Conservation (phyloP, 1,140 invertebrate species). For the Oreohelix idahoensis region DNA sequence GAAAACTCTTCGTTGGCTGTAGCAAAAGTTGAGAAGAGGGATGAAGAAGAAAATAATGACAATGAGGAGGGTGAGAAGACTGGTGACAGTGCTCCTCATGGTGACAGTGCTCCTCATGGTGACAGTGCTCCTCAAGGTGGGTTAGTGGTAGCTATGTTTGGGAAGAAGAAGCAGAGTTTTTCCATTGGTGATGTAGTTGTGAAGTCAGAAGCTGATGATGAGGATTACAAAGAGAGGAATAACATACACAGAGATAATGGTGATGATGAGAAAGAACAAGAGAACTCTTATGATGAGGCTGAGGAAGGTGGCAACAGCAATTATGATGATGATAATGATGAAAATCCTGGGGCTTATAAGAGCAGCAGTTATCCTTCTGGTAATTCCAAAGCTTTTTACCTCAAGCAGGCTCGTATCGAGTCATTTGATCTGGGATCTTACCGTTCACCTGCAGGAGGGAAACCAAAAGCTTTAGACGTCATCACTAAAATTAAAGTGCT, state of each 20-base stretch:
- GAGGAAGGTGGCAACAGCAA: not conserved
- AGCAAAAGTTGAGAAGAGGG: constrained; percentile 25
- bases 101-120: not conserved
- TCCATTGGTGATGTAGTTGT: constrained; percentile 12
- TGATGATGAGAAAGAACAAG: constrained; percentile 15
- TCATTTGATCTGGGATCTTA: constrained; percentile 29
- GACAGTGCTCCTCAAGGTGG: not conserved
- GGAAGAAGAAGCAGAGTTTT: constrained; percentile 35
- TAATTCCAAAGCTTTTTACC: not conserved
- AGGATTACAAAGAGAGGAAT: constrained; percentile 9
- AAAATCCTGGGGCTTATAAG: not conserved
- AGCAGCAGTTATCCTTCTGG: not conserved
- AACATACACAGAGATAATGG: not conserved
- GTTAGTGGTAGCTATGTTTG: constrained; percentile 46
- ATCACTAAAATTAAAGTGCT: constrained; percentile 49
- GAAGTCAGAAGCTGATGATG: constrained; percentile 36
- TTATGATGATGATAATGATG: constrained; percentile 21
- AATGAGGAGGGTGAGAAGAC: constrained; percentile 12
- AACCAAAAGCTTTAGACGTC: constrained; percentile 47
- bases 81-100: not conserved
- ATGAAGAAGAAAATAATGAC: constrained; percentile 18
- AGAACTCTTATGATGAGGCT: not conserved
- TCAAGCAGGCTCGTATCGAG: not conserved
- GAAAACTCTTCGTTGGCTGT: not conserved
- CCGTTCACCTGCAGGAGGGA: constrained; percentile 34